A percentile compares a stretch with the other conserved stretches of the same genome.
Evolutionary conservation across 2,113 vertebrate species (phyloP).

Genomic region (Arothron firmamentum): DNA sequence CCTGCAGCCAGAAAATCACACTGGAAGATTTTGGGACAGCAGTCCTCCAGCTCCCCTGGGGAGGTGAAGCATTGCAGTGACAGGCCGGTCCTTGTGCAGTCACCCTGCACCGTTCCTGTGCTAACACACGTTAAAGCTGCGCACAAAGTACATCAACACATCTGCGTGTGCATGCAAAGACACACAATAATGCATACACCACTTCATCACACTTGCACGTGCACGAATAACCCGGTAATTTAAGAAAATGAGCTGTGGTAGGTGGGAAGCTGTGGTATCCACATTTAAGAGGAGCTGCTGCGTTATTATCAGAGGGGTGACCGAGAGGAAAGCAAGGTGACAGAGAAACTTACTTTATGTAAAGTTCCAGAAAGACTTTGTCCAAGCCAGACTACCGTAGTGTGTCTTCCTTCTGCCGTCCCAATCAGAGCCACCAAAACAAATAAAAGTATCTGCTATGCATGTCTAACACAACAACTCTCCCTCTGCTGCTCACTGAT

Average conservation of each 20-base stretch:
- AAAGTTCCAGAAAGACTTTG: slow-evolving; percentile 45
- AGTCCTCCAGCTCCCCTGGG: slow-evolving; percentile 63
- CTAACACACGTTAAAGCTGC: slow-evolving; percentile 31
- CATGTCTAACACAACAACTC: slow-evolving; percentile 62
- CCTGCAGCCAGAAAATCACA: slow-evolving; percentile 68
- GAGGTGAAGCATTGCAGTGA: slow-evolving; percentile 54
- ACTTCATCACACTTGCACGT: slow-evolving; percentile 8
- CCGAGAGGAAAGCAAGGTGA: slow-evolving; percentile 11
- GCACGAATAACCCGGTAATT: slow-evolving; percentile 3
- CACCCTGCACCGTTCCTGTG: slow-evolving; percentile 45
- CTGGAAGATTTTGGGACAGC: slow-evolving; percentile 51
- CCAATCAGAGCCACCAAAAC: slow-evolving; percentile 54
- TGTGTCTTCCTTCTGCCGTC: slow-evolving; percentile 29
- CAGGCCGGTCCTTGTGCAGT: slow-evolving; percentile 59
- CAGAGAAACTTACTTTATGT: slow-evolving; percentile 21
- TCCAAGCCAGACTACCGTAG: slow-evolving; percentile 11
- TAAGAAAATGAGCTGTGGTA: background rate
- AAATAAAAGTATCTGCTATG: slow-evolving; percentile 60
- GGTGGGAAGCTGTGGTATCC: background rate
- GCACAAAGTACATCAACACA: slow-evolving; percentile 5
- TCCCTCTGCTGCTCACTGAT: slow-evolving; percentile 61
- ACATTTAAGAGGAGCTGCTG: slow-evolving; percentile 7
- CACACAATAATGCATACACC: background rate
- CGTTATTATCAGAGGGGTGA: slow-evolving; percentile 7
- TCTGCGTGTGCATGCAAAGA: background rate